These are phyloP conservation scores for Chrysotoxum bicinctum DNA, from an alignment of 2,888 invertebrate species.

Conservation along the genomic window DNA sequence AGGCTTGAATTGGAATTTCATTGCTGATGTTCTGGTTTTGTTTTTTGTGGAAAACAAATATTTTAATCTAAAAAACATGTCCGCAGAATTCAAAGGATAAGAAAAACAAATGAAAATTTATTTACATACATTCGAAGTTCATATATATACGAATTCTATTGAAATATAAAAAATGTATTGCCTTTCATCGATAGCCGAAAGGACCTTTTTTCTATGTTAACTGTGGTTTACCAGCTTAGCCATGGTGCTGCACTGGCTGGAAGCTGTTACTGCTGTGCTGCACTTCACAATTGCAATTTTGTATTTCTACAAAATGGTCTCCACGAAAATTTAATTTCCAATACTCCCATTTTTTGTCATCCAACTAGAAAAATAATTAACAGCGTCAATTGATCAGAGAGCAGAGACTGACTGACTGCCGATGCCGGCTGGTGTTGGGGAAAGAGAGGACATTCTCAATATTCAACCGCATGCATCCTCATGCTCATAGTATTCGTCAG, in stretches of 20 bases:
- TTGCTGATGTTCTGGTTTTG: too few relatives aligned
- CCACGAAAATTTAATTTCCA: conserved; percentile 65
- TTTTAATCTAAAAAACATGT: conserved; percentile 15
- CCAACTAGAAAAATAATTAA: conserved; percentile 71
- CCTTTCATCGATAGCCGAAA: neutral
- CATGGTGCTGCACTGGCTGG: neutral
- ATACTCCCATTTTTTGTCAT: conserved; percentile 11
- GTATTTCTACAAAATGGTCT: conserved; percentile 47
- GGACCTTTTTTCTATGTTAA: neutral
- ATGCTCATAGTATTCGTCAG: conserved; percentile 38
- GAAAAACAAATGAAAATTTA: neutral
- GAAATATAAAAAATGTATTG: conserved; percentile 1
- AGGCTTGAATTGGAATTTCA: too few relatives aligned
- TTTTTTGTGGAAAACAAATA: neutral
- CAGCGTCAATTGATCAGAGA: conserved; percentile 57
- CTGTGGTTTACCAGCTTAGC: conserved; percentile 1
- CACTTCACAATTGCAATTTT: conserved; percentile 59
- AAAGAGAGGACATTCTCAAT: conserved; percentile 48
- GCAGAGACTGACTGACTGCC: neutral
- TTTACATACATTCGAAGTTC: neutral
- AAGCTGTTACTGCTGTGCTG: conserved; percentile 13
- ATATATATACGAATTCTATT: neutral
- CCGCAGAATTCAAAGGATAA: neutral
- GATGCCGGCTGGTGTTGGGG: neutral
- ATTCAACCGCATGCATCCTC: conserved; percentile 66